Evolutionary conservation across 2,888 invertebrate genomes (phyloP), one percentile per base, ranked within the genome.

Genomic region (Kuschelorhynchus macadamiae): DNA sequence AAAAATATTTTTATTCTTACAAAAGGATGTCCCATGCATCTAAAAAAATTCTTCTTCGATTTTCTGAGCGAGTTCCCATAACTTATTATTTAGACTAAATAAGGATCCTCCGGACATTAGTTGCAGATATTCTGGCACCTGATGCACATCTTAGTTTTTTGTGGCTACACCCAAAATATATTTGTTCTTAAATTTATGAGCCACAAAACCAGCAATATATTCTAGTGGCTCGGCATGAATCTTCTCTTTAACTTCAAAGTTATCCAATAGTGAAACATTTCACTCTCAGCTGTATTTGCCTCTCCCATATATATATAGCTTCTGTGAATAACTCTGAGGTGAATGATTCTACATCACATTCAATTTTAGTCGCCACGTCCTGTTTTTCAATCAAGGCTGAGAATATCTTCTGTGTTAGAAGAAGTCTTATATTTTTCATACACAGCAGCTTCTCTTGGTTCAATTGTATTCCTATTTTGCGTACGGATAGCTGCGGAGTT

Each of bases 401-500:
- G 1, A 44, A 20, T 20, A 44, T 18, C 20, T 44, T 44, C 18
- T 44, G 44, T 18, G 20, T 44, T n/a, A 44, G 18, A n/a, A 17
- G 18, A 18, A 44, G 7, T 44, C 44, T 44, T 20, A 9, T 44
- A 11, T 4, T 17, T 16, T 11, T 18, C 44, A 18, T 4, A 44
- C 7, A 7, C 7, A 7, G 25, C 25, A 25, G 44, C 17, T 9
- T 44, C 44, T 20, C 18, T 20, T 18, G 18, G 11, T 44, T 44
- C 44, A 8, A 44, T 44, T n/a, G 44, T 44, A 18, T 44, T 44
- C 20, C 44, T 17, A 44, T 44, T 44, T 18, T 44, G 18, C 1
- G 74, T 67, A 42, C 72, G 71, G 16, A 75, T 68, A n/a, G 71
- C 69, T 14, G 56, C 56, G n/a, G 72, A 71, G 64, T 76, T 66